Percentiles rank a stretch among this genome's conserved stretches.
Evolutionary conservation across 2,888 invertebrate species (phyloP).

Genomic region (Drosophila cognata): DNA sequence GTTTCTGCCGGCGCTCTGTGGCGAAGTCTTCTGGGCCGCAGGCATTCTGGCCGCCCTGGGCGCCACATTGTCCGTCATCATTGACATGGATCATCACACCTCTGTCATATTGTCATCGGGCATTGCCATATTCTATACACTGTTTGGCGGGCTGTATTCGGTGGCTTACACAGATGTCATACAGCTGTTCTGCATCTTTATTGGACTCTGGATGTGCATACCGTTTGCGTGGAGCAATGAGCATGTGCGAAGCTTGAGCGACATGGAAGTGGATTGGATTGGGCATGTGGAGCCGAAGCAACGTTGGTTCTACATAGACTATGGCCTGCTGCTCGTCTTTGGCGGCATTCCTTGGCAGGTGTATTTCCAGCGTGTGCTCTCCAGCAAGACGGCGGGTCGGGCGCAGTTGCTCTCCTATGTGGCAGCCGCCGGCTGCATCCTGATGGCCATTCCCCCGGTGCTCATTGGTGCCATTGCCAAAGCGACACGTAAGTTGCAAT

Average conservation of each 20-base stretch:
- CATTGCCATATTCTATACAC: slow-evolving; percentile 98
- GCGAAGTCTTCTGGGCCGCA: slow-evolving; percentile 99
- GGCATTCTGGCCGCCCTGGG: slow-evolving; percentile 98
- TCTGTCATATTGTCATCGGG: slow-evolving; percentile 97
- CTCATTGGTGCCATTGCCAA: slow-evolving; percentile 98
- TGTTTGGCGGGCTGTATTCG: slow-evolving; percentile 98
- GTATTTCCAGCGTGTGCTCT: slow-evolving; percentile 98
- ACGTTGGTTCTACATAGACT: slow-evolving; percentile 94
- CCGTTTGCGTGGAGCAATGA: slow-evolving; percentile 97
- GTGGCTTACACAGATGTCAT: slow-evolving; percentile 99
- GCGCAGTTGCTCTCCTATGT: slow-evolving; percentile 98
- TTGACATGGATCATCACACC: slow-evolving; percentile 96
- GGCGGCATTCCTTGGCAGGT: slow-evolving; percentile 99
- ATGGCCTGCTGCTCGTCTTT: slow-evolving; percentile 94
- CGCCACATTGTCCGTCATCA: slow-evolving; percentile 97
- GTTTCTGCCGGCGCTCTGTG: slow-evolving; percentile 97
- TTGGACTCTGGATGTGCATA: slow-evolving; percentile 99
- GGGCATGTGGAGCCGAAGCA: slow-evolving; percentile 90
- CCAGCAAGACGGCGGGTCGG: slow-evolving; percentile 96
- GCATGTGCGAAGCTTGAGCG: slow-evolving; percentile 92
- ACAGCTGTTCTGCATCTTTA: slow-evolving; percentile 98
- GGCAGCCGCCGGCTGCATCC: slow-evolving; percentile 96
- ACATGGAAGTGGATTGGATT: slow-evolving; percentile 95
- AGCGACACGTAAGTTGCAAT: slow-evolving; percentile 91
- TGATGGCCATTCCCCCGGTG: slow-evolving; percentile 99